Percentiles rank a stretch among this genome's conserved stretches.
These are phyloP conservation scores for Serrognathus titanus DNA, from an alignment of 2,888 invertebrate genomes.

Conservation along the genomic window DNA sequence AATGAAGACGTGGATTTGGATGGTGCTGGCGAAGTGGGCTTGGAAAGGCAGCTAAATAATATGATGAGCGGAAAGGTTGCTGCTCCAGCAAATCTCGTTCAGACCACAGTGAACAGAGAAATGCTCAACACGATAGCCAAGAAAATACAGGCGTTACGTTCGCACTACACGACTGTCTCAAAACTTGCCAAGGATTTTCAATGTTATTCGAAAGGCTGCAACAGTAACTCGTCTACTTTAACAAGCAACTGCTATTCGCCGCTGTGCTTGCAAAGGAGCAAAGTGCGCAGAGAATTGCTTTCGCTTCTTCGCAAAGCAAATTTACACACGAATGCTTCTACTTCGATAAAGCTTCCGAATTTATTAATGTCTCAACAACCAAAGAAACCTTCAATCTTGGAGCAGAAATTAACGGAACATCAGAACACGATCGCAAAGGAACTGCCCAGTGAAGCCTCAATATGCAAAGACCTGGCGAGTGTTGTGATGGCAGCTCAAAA, in stretches of 20 bases:
- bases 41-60: slow-evolving; percentile 45
- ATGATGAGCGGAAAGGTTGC: slow-evolving; percentile 47
- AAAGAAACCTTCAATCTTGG: slow-evolving; percentile 63
- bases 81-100: slow-evolving; percentile 23
- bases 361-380: slow-evolving; percentile 19
- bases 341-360: slow-evolving; percentile 50
- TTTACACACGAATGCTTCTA: slow-evolving; percentile 50
- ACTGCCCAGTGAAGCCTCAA: slow-evolving; percentile 51
- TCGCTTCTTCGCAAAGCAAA: slow-evolving; percentile 62
- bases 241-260: slow-evolving; percentile 75
- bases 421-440: slow-evolving; percentile 20
- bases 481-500: slow-evolving; percentile 62
- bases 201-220: slow-evolving; percentile 72
- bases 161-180: slow-evolving; percentile 67
- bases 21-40: slow-evolving; percentile 31
- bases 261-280: slow-evolving; percentile 70
- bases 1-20: slow-evolving; percentile 49
- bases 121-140: slow-evolving; percentile 60
- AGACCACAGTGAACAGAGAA: slow-evolving; percentile 50
- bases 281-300: slow-evolving; percentile 66
- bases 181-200: slow-evolving; percentile 68
- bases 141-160: slow-evolving; percentile 64
- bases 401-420: slow-evolving; percentile 62
- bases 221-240: slow-evolving; percentile 52
- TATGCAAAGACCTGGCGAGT: slow-evolving; percentile 60